Evolutionary conservation across 2,888 invertebrate species (phyloP), one percentile per base, ranked within the genome.

Genomic region (Cetonia aurata): DNA sequence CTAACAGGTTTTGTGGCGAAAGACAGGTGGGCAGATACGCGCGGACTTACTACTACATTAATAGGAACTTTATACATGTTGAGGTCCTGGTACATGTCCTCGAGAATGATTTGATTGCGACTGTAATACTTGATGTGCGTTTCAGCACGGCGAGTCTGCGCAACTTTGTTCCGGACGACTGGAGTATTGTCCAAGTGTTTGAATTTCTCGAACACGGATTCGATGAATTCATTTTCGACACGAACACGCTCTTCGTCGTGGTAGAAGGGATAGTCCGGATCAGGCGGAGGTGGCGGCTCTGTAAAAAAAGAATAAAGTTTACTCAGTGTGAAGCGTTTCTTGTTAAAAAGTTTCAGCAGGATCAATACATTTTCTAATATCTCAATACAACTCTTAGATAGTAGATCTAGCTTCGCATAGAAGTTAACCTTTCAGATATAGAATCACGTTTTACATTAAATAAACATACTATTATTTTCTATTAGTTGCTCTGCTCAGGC

Each of bases 51-150:
- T 15, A 62, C 52, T 25, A 71, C 41, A 12, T 65, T 55, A 19
- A 71, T 48, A 52, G 71, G 71, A 65, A 71, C 60, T 56, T 69
- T 69, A 33, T 56, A 71, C 65, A 71, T 42, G 33, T 37, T 65
- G 9, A 71, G 55, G 25, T 71, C 71, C 19, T 52, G 48, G 41
- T 65, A 65, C 57, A 69, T 65, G 44, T 71, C 68, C n/a, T 71
- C 69, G 48, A 71, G 53, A 55, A 71, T 57, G 44, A 69, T 71
- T 25, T 69, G 68, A 46, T 62, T 65, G 19, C 56, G 48, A 17
- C 69, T 62, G 46, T 62, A 41, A 56, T 69, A 62, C 19, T 46
- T 52, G 13, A 69, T 62, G 33, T 50, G 42, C n/a, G 65, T 59
- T 15, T 60, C 62, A 4, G 67, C 44, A 12, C 69, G 67, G 3